These are phyloP conservation scores for Myiotriccus ornatus DNA, from an alignment of 2,797 vertebrate genomes.

Conservation along the genomic window DNA sequence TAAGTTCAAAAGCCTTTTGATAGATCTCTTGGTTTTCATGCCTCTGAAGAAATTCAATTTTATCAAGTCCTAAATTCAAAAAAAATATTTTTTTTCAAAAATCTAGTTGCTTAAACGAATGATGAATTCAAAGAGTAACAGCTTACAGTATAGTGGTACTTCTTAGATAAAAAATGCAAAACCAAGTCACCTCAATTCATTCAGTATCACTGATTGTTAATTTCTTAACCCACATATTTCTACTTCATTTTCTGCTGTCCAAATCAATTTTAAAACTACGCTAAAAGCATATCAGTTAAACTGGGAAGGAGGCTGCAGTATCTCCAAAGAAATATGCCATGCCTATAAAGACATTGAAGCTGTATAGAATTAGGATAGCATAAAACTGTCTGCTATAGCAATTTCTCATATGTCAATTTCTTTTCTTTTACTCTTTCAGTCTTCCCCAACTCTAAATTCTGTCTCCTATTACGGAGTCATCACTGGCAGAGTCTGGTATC, in stretches of 20 bases:
- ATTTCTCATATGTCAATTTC: not conserved
- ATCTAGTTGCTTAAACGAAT: not conserved
- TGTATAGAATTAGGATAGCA: not conserved
- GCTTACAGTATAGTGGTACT: not conserved
- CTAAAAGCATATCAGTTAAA: not conserved
- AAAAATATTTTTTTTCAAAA: slow-evolving; percentile 2
- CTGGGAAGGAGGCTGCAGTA: not conserved
- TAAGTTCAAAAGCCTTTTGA: slow-evolving; percentile 88
- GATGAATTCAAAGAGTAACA: not conserved
- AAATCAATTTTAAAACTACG: not conserved
- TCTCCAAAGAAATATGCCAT: not conserved
- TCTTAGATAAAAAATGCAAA: not conserved
- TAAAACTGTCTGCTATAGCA: not conserved
- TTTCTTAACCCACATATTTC: not conserved
- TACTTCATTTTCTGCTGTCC: not conserved
- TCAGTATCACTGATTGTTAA: rapidly evolving
- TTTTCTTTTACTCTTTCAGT: not conserved
- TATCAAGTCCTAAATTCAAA: slow-evolving; percentile 82
- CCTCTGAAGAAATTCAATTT: slow-evolving; percentile 89
- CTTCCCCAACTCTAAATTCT: not conserved
- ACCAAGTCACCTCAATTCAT: not conserved
- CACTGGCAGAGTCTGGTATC: not conserved
- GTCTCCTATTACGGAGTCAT: rapidly evolving
- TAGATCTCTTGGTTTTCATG: slow-evolving; percentile 91
- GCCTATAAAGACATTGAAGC: not conserved